Percentiles rank a stretch among this genome's conserved stretches.
phyloP scores from a whole-genome alignment of 2,888 invertebrate species.

The Campaea margaritaria region DNA sequence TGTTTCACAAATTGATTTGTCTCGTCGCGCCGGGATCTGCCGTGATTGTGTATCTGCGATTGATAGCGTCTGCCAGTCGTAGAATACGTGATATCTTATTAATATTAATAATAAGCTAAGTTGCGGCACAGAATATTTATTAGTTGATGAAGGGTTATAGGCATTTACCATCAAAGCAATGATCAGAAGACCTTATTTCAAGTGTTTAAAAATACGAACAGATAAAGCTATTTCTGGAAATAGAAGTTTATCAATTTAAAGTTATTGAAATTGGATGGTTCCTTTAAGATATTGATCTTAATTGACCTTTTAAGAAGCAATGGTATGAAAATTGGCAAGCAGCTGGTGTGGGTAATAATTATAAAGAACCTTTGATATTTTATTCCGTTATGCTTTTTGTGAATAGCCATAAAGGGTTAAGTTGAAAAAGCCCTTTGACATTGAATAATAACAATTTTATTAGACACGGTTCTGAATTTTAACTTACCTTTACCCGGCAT shows the following conservation, averaged over 20 bases:
- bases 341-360: background rate
- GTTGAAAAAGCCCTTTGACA: slow-evolving; percentile 5
- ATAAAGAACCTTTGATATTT: slow-evolving; percentile 39
- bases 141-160: no score
- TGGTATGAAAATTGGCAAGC: background rate
- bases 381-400: slow-evolving; percentile 38
- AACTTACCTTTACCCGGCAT: background rate
- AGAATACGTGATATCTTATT: slow-evolving; percentile 13
- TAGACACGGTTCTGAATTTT: slow-evolving; percentile 4
- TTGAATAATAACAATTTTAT: slow-evolving; percentile 7
- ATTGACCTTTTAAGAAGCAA: slow-evolving; percentile 1
- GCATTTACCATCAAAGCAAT: no score
- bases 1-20: slow-evolving; percentile 17
- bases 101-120: slow-evolving; percentile 16
- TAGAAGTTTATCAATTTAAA: slow-evolving; percentile 4
- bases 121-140: background rate
- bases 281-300: background rate
- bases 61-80: slow-evolving; percentile 17
- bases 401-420: slow-evolving; percentile 33
- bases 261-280: background rate
- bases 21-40: slow-evolving; percentile 5
- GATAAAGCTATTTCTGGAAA: background rate
- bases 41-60: slow-evolving; percentile 6
- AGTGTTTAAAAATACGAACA: no score
- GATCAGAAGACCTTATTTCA: no score